Evolutionary conservation across 2,888 invertebrate genomes (phyloP).

Genomic region (Dolichomitus sp.): DNA sequence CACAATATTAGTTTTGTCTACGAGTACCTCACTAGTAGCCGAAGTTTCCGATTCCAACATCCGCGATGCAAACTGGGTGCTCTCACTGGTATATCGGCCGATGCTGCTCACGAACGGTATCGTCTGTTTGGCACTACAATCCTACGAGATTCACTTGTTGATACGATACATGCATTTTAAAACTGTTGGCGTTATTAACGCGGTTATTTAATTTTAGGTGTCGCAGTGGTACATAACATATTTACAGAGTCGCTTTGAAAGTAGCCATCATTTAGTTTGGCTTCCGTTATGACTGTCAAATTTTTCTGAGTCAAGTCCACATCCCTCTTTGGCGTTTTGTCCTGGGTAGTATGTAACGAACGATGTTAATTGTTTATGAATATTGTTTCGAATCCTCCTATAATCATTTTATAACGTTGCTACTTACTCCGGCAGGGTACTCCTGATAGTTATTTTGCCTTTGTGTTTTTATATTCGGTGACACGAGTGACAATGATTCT

Average conservation of each 20-base stretch:
- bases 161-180: background rate
- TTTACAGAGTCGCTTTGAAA: background rate
- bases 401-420: background rate
- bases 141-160: slow-evolving; percentile 1
- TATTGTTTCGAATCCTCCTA: background rate
- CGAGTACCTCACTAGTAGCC: background rate
- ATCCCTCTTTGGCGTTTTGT: background rate
- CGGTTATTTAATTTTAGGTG: slow-evolving; percentile 1
- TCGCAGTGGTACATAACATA: slow-evolving; percentile 2
- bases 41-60: slow-evolving; percentile 1
- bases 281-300: background rate
- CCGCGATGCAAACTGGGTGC: background rate
- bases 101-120: background rate
- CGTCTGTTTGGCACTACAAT: slow-evolving; percentile 3
- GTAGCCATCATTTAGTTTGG: background rate
- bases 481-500: background rate
- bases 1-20: background rate
- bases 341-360: background rate
- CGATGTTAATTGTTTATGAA: background rate
- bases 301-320: background rate
- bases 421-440: background rate
- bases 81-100: background rate
- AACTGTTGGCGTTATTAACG: background rate
- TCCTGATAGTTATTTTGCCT: background rate
- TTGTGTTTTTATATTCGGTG: background rate